Evolutionary conservation across 2,888 invertebrate genomes (phyloP).

Genomic region (Drosophila phalerata): DNA sequence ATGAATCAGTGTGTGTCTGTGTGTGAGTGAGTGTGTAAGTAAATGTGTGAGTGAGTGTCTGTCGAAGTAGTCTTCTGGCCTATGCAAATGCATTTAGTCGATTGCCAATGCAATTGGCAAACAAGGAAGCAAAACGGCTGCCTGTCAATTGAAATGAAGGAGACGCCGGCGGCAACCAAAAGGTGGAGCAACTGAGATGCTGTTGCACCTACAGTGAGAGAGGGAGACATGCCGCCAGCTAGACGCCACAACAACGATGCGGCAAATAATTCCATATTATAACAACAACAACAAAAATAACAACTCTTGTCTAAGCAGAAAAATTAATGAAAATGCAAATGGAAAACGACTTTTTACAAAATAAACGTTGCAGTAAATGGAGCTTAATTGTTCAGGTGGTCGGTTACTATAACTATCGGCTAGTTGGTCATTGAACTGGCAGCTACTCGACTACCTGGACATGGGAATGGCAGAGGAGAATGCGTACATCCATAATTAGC

Average conservation of each 20-base stretch:
- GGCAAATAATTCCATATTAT: slow-evolving; percentile 29
- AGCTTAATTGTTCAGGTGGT: slow-evolving; percentile 65
- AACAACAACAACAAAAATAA: slow-evolving; percentile 3
- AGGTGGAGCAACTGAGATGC: slow-evolving; percentile 52
- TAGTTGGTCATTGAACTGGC: slow-evolving; percentile 32
- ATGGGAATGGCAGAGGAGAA: slow-evolving; percentile 7
- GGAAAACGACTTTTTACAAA: slow-evolving; percentile 56
- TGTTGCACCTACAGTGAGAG: slow-evolving; percentile 17
- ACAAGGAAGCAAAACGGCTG: slow-evolving; percentile 73
- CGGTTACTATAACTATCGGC: slow-evolving; percentile 25
- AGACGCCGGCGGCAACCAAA: slow-evolving; percentile 41
- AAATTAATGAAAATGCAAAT: slow-evolving; percentile 71
- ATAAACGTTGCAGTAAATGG: slow-evolving; percentile 55
- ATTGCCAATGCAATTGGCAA: slow-evolving; percentile 73
- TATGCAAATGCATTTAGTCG: slow-evolving; percentile 67
- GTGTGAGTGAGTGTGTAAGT: slow-evolving; percentile 11
- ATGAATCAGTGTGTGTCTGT: slow-evolving; percentile 41
- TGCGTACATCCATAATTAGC: slow-evolving; percentile 24
- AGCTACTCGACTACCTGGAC: slow-evolving; percentile 2
- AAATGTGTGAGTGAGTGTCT: slow-evolving; percentile 26
- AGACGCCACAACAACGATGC: slow-evolving; percentile 35
- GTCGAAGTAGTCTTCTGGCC: slow-evolving; percentile 42
- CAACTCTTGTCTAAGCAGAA: slow-evolving; percentile 17
- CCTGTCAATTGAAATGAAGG: slow-evolving; percentile 72
- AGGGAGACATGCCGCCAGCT: slow-evolving; percentile 36